Conservation (phyloP, 2,113 vertebrate genomes). For the Callaeas wilsoni region DNA sequence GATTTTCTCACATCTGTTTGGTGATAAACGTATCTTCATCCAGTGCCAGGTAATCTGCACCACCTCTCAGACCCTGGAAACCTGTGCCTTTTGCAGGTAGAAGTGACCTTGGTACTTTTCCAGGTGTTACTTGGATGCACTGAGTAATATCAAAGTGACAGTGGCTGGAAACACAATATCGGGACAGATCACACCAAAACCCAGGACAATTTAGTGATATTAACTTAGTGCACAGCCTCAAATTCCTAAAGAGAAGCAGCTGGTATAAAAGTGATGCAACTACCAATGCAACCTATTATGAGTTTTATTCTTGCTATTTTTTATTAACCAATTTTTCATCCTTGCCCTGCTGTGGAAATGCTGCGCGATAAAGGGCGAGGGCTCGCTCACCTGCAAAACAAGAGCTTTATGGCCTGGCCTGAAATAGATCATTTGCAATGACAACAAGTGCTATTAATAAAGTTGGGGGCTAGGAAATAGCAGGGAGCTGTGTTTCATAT, state of each 20-base stretch:
- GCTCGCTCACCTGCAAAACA: not conserved
- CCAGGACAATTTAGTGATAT: not conserved
- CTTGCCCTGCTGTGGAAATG: not conserved
- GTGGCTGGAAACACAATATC: not conserved
- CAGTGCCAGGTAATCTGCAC: not conserved
- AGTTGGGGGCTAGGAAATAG: not conserved
- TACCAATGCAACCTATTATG: not conserved
- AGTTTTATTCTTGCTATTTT: not conserved
- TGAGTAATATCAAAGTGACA: not conserved
- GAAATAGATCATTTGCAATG: not conserved
- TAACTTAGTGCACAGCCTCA: not conserved
- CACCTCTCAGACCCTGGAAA: not conserved
- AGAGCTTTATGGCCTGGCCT: not conserved
- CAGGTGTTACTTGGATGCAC: not conserved
- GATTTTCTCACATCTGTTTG: not conserved
- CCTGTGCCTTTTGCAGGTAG: not conserved
- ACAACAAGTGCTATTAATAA: not conserved
- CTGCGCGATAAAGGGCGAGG: rapidly evolving
- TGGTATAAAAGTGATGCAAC: not conserved
- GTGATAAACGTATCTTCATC: not conserved
- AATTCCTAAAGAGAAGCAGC: not conserved
- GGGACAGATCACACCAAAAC: not conserved
- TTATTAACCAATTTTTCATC: not conserved
- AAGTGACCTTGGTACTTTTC: not conserved
- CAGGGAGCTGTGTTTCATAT: not conserved